Conservation (phyloP, 35 echinoderm and acorn worm genomes). For the Amphiura filiformis region DNA sequence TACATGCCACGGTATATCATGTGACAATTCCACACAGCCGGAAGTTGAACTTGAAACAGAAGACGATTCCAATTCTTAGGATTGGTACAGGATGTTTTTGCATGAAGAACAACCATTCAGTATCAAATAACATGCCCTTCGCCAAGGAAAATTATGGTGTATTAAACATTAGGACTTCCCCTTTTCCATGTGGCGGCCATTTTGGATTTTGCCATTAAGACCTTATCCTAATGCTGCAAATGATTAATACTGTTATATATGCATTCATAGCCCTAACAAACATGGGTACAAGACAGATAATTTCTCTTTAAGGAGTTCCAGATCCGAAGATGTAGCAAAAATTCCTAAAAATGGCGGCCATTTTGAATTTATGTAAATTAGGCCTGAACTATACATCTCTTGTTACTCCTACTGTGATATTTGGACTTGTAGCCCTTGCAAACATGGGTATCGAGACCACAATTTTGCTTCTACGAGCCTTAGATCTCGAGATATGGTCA, state of each 20-base stretch:
- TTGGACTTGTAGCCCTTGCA: background rate
- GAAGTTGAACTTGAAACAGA: background rate
- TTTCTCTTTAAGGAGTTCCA: background rate
- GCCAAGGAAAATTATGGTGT: too few species aligned
- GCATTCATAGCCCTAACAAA: background rate
- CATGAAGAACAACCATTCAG: background rate
- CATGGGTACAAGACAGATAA: background rate
- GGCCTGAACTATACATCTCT: background rate
- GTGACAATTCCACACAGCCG: slow-evolving; percentile 18
- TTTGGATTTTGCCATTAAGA: background rate
- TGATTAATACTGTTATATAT: background rate
- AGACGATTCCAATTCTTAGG: background rate
- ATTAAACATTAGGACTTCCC: too few species aligned
- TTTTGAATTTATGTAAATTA: slow-evolving; percentile 10
- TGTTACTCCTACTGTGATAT: background rate
- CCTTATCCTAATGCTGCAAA: background rate
- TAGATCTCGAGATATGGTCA: background rate
- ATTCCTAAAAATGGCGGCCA: background rate
- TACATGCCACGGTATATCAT: slow-evolving; percentile 26
- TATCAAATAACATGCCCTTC: background rate
- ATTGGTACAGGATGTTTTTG: background rate
- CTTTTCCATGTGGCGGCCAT: too few species aligned
- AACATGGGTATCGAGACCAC: background rate
- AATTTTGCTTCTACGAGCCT: background rate
- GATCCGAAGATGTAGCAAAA: background rate